phyloP scores from a whole-genome alignment of 2,113 vertebrate genomes.

The Oreochromis niloticus region DNA sequence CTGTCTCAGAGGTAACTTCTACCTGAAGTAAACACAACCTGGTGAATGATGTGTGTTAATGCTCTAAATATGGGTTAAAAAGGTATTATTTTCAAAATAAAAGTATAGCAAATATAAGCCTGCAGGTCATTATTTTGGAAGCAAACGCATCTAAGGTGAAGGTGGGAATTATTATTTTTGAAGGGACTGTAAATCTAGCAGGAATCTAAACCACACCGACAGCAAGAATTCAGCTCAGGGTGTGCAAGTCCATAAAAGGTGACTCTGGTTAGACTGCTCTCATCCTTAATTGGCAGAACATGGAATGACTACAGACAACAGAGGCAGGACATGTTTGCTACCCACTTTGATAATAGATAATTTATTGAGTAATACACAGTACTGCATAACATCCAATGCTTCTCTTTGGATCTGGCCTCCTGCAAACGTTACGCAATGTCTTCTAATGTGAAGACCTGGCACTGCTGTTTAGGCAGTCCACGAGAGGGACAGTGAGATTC shows the following conservation, averaged over 20 bases:
- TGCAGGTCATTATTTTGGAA: slow-evolving; percentile 28
- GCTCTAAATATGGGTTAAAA: not conserved
- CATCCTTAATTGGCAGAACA: not conserved
- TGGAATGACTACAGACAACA: not conserved
- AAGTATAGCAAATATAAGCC: not conserved
- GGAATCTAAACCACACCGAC: slow-evolving; percentile 1
- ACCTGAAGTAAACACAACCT: slow-evolving; percentile 4
- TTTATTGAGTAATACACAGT: not conserved
- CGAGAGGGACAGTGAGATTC: not conserved
- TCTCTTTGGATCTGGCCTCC: not conserved
- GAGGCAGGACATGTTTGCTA: not conserved
- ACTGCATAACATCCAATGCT: not conserved
- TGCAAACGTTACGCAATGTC: not conserved
- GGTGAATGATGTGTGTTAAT: not conserved
- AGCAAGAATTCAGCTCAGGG: not conserved
- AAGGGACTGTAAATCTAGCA: not conserved
- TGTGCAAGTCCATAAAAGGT: slow-evolving; percentile 35
- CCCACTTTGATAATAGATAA: not conserved
- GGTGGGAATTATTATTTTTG: not conserved
- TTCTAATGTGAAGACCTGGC: not conserved
- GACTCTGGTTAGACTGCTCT: not conserved
- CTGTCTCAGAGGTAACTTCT: not conserved
- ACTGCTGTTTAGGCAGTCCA: not conserved
- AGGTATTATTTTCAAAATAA: slow-evolving; percentile 40
- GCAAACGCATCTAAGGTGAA: slow-evolving; percentile 11